Evolutionary conservation across 2,888 invertebrate species (phyloP).

Genomic region (Stenotaenia linearis): DNA sequence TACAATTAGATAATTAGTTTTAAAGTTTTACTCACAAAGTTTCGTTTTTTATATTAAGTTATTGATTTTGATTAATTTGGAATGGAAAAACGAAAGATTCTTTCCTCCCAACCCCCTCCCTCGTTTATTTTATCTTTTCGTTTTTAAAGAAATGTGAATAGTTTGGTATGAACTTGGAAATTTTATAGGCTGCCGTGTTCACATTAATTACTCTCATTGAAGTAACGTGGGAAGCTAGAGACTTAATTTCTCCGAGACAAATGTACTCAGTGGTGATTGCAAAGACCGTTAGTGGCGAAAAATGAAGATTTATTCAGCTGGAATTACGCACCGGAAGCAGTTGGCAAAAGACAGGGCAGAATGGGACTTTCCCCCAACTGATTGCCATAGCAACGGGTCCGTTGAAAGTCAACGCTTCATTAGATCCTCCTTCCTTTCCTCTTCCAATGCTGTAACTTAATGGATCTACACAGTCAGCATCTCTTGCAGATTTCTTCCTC

Average conservation of each 20-base stretch:
- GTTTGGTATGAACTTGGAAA: background rate
- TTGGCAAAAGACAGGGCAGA: conserved; percentile 7
- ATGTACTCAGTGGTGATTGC: conserved; percentile 24
- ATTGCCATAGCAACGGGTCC: conserved; percentile 19
- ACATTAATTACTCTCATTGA: conserved; percentile 23
- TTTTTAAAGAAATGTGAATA: background rate
- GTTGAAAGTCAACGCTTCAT: conserved; percentile 24
- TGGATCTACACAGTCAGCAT: conserved; percentile 16
- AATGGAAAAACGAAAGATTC: background rate
- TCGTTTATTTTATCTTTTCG: background rate
- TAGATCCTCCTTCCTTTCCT: background rate
- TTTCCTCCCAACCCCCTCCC: background rate
- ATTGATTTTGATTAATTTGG: background rate
- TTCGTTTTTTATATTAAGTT: background rate
- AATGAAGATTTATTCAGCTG: conserved; percentile 26
- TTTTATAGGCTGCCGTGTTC: background rate
- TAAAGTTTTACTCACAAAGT: background rate
- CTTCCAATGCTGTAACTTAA: background rate
- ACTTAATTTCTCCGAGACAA: conserved; percentile 7
- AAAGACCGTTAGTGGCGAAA: conserved; percentile 22
- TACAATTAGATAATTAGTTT: background rate
- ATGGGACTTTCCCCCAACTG: background rate
- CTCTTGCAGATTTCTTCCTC: background rate
- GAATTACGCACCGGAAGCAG: conserved; percentile 26
- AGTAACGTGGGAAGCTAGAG: background rate